Conservation (phyloP, 2,113 vertebrate genomes). For the Marmota flaviventris region DNA sequence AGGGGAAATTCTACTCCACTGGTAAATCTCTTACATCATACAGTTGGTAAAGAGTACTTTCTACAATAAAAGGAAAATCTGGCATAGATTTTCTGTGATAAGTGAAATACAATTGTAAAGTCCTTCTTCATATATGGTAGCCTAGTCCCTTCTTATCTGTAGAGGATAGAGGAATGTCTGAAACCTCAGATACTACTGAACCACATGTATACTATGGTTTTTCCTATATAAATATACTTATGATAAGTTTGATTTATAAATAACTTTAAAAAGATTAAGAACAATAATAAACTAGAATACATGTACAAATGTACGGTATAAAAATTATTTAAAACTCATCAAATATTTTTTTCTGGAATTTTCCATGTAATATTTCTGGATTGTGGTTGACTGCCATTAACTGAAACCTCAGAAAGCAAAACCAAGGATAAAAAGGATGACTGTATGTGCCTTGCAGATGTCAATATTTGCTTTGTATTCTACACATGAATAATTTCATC, state of each 20-base stretch:
- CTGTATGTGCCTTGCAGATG: not conserved
- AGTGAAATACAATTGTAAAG: not conserved
- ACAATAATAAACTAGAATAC: not conserved
- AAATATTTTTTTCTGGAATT: not conserved
- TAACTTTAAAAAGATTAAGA: not conserved
- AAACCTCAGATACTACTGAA: not conserved
- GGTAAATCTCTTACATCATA: not conserved
- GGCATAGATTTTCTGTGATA: not conserved
- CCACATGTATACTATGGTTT: not conserved
- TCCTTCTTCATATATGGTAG: not conserved
- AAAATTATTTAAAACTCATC: not conserved
- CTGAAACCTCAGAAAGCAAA: too few species aligned
- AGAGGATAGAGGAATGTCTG: not conserved
- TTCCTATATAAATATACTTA: not conserved
- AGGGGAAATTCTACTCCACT: not conserved
- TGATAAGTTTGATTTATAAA: not conserved
- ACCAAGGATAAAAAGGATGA: too few species aligned
- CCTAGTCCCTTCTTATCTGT: not conserved
- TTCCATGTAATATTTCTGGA: too few species aligned
- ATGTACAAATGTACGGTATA: not conserved
- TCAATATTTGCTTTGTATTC: constrained; percentile 8
- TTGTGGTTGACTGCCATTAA: too few species aligned
- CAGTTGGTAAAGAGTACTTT: not conserved
- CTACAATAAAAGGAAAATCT: not conserved
- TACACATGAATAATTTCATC: not conserved